These are phyloP conservation scores for Mionectes macconnelli DNA, from an alignment of 2,113 vertebrate species.

Conservation along the genomic window DNA sequence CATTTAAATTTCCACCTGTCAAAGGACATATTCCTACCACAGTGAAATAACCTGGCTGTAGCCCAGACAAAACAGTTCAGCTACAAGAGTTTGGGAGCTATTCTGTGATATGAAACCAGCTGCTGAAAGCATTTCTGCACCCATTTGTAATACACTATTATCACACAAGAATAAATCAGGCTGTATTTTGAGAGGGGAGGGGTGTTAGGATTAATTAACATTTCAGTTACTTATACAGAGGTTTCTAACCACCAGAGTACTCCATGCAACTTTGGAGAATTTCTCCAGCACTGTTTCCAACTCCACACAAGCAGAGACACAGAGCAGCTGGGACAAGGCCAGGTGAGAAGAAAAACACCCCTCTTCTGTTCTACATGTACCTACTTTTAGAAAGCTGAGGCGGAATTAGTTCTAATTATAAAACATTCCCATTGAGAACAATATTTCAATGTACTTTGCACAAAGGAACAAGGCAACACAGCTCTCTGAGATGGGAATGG, in stretches of 20 bases:
- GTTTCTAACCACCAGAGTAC: neutral
- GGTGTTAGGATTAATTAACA: neutral
- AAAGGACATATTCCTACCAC: neutral
- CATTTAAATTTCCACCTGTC: neutral
- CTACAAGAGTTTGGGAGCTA: neutral
- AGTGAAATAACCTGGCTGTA: neutral
- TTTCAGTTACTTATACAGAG: neutral
- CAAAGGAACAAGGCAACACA: neutral
- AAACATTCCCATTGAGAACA: neutral
- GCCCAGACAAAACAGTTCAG: neutral
- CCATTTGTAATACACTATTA: neutral
- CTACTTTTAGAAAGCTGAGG: conserved; percentile 37
- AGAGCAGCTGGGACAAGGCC: neutral
- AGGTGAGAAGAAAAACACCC: neutral
- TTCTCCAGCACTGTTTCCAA: neutral
- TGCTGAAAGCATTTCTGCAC: neutral
- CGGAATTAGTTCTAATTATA: conserved; percentile 31
- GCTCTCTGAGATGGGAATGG: neutral
- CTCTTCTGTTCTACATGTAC: neutral
- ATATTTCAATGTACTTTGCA: neutral
- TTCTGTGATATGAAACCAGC: neutral
- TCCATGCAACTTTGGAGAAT: neutral
- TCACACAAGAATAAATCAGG: neutral
- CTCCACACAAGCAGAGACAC: neutral
- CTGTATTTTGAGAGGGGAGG: neutral